Conservation (phyloP, 2,797 vertebrate genomes). For the Tolypeutes matacus region DNA sequence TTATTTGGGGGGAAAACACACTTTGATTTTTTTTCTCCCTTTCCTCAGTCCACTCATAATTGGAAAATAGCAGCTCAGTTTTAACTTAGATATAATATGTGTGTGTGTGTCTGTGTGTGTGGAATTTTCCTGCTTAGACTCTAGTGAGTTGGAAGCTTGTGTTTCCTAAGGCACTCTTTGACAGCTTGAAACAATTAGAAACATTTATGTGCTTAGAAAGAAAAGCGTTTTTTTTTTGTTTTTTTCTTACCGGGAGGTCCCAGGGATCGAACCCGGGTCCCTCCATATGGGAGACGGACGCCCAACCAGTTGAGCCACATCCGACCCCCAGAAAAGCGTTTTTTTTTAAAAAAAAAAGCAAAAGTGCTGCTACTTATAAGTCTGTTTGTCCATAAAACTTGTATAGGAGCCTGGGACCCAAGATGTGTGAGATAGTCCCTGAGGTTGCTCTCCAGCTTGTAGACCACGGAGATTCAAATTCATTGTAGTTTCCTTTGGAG, state of each 20-base stretch:
- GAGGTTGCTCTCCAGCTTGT: neutral
- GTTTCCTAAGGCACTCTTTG: constrained; percentile 16
- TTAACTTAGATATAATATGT: constrained; percentile 47
- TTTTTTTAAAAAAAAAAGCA: neutral
- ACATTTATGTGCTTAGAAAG: constrained; percentile 27
- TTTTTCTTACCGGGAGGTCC: no score
- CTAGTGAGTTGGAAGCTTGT: constrained; percentile 28
- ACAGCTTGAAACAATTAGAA: constrained; percentile 34
- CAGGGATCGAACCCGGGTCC: no score
- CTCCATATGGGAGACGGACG: no score
- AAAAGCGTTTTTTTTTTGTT: no score
- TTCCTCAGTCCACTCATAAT: constrained; percentile 15
- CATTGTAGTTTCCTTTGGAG: neutral
- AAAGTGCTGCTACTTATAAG: constrained; percentile 34
- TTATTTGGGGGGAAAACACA: neutral
- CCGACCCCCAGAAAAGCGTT: no score
- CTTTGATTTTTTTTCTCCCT: neutral
- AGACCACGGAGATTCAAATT: neutral
- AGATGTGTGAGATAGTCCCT: neutral
- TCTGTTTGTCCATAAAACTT: constrained; percentile 31
- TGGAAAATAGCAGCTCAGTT: neutral
- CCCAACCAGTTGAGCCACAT: no score
- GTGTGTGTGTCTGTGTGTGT: neutral
- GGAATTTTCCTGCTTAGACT: neutral
- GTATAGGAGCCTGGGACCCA: constrained; percentile 1